Percentiles rank a stretch among this genome's conserved stretches.
phyloP scores from a whole-genome alignment of 2,113 vertebrate genomes.

The Neolamprologus brichardi region DNA sequence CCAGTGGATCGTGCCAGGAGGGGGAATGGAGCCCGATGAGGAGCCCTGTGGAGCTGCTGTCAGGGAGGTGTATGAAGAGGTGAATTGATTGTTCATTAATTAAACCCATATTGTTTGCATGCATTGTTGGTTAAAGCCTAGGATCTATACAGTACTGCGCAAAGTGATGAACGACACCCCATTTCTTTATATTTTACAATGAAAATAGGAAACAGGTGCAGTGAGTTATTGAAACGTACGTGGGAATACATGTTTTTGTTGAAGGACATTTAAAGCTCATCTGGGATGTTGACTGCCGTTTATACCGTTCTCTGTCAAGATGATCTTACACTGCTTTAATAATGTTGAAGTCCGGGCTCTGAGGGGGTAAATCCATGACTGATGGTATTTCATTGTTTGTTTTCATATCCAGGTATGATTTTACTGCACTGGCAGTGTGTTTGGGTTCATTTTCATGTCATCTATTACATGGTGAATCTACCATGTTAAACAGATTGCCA shows the following conservation, averaged over 20 bases:
- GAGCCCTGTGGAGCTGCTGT: slow-evolving; percentile 86
- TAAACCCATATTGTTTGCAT: not conserved
- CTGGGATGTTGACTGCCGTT: not conserved
- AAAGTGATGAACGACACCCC: not conserved
- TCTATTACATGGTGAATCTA: not conserved
- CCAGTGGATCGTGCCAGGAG: slow-evolving; percentile 96
- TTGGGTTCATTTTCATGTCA: not conserved
- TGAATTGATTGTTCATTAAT: slow-evolving; percentile 28
- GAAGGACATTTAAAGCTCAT: not conserved
- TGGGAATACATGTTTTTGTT: not conserved
- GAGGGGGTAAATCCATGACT: not conserved
- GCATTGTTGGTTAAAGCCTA: not conserved
- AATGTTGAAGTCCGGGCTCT: not conserved
- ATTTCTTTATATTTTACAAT: not conserved
- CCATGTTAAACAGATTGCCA: not conserved
- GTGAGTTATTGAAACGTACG: not conserved
- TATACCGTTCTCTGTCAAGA: not conserved
- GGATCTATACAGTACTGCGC: not conserved
- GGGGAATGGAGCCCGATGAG: slow-evolving; percentile 96
- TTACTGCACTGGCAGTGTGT: not conserved
- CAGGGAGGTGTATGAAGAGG: slow-evolving; percentile 96
- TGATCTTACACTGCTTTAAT: not conserved
- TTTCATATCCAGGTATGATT: not conserved
- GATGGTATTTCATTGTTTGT: not conserved
- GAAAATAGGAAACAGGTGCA: not conserved